phyloP scores from a whole-genome alignment of 1,140 invertebrate genomes.

The Protaetia brevitarsis region DNA sequence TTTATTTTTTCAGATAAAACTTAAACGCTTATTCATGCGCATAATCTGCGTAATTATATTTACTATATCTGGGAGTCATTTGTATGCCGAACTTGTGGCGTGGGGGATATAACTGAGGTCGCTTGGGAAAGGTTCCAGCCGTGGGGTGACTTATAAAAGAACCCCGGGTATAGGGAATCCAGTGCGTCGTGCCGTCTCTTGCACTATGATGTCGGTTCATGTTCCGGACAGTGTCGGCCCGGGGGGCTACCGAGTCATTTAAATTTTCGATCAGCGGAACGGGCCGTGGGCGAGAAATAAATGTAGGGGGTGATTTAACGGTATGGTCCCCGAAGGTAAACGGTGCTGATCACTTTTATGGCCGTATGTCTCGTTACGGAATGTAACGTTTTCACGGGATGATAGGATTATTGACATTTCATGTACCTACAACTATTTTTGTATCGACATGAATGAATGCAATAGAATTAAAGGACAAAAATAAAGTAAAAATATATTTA shows the following conservation, averaged over 20 bases:
- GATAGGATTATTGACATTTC: no score
- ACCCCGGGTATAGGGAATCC: neutral
- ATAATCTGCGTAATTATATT: conserved; percentile 18
- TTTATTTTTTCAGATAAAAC: conserved; percentile 14
- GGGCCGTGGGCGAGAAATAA: conserved; percentile 19
- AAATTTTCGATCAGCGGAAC: conserved; percentile 31
- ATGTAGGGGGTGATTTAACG: conserved; percentile 23
- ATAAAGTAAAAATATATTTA: no score
- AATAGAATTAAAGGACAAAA: no score
- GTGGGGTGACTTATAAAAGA: conserved; percentile 14
- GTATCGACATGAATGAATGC: no score
- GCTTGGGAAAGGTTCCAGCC: conserved; percentile 1
- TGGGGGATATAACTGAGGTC: conserved; percentile 12
- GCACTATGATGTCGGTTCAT: conserved; percentile 11
- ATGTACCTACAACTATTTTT: no score
- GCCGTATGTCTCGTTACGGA: no score
- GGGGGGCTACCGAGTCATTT: conserved; percentile 24
- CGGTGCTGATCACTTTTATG: conserved; percentile 2
- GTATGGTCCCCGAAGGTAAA: conserved; percentile 24
- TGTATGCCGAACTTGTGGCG: neutral
- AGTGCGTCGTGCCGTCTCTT: neutral
- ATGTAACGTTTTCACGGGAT: no score
- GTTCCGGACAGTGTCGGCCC: conserved; percentile 18
- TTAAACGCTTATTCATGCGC: conserved; percentile 8
- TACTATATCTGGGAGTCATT: conserved; percentile 17